phyloP scores from a whole-genome alignment of 2,797 vertebrate genomes.

The Diglossa cyanea region DNA sequence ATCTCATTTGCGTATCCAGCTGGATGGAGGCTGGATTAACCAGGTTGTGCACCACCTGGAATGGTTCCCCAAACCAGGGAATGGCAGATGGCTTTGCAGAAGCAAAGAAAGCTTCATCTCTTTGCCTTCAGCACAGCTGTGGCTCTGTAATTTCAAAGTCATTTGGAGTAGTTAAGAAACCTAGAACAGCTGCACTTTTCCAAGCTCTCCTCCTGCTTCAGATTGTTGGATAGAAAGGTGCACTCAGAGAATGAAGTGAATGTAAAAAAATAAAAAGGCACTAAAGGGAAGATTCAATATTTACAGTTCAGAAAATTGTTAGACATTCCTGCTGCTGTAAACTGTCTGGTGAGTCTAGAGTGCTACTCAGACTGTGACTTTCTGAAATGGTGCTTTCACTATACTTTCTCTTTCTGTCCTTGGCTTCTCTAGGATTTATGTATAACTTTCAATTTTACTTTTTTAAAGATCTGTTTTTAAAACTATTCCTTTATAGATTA shows the following conservation, averaged over 20 bases:
- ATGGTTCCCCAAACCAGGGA: not conserved
- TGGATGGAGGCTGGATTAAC: not conserved
- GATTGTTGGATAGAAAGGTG: not conserved
- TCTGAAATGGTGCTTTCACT: not conserved
- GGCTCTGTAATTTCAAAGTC: not conserved
- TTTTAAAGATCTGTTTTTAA: not conserved
- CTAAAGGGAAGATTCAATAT: not conserved
- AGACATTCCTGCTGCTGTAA: not conserved
- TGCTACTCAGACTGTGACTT: not conserved
- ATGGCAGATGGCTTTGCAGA: slow-evolving; percentile 23
- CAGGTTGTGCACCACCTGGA: slow-evolving; percentile 32
- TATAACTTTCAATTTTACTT: not conserved
- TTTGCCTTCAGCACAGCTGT: not conserved
- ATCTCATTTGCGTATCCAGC: not conserved
- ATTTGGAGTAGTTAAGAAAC: not conserved
- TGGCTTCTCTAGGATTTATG: not conserved
- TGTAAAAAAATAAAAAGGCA: not conserved
- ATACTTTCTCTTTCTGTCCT: not conserved
- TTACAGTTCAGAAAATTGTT: not conserved
- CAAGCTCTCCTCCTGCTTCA: not conserved
- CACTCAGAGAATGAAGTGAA: not conserved
- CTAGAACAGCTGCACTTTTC: not conserved
- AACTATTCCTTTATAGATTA: not conserved
- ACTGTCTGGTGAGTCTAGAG: not conserved
- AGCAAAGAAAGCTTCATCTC: not conserved